Percentiles rank a stretch among this genome's conserved stretches.
Conservation (phyloP, 2,797 vertebrate genomes). For the Sebastolobus altivelis region DNA sequence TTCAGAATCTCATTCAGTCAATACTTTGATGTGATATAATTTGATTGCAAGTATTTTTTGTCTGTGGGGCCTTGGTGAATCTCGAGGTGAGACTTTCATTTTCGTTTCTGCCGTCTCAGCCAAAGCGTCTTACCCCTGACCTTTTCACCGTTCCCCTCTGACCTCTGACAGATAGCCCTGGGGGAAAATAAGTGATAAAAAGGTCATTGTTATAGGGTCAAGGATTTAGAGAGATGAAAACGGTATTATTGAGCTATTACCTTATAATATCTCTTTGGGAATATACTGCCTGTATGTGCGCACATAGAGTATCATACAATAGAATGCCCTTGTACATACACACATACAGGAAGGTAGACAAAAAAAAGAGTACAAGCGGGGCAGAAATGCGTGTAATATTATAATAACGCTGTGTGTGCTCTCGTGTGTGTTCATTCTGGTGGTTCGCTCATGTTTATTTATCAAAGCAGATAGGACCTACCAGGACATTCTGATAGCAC, state of each 20-base stretch:
- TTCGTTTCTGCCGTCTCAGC: slow-evolving; percentile 38
- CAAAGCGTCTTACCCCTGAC: slow-evolving; percentile 21
- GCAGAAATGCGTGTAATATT: slow-evolving; percentile 45
- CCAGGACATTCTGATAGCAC: slow-evolving; percentile 55
- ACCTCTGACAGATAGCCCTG: slow-evolving; percentile 25
- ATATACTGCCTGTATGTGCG: neutral
- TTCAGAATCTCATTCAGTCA: neutral
- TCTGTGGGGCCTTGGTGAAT: neutral
- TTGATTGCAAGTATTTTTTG: neutral
- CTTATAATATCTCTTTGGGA: slow-evolving; percentile 29
- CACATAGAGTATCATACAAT: neutral
- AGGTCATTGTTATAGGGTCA: slow-evolving; percentile 51
- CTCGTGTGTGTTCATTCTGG: slow-evolving; percentile 45
- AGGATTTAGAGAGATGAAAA: slow-evolving; percentile 50
- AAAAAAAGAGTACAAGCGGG: slow-evolving; percentile 3
- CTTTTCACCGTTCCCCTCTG: slow-evolving; percentile 35
- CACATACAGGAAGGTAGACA: neutral
- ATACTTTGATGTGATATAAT: neutral
- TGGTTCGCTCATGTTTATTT: slow-evolving; percentile 70
- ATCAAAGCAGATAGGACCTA: slow-evolving; percentile 57
- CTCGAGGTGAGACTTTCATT: slow-evolving; percentile 5
- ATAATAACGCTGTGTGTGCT: slow-evolving; percentile 36
- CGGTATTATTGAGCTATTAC: slow-evolving; percentile 41
- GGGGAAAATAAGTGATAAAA: slow-evolving; percentile 30
- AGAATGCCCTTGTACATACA: neutral